Percentiles rank a stretch among this genome's conserved stretches.
These are phyloP conservation scores for Anser cygnoides DNA, from an alignment of 2,113 vertebrate genomes.

Conservation along the genomic window DNA sequence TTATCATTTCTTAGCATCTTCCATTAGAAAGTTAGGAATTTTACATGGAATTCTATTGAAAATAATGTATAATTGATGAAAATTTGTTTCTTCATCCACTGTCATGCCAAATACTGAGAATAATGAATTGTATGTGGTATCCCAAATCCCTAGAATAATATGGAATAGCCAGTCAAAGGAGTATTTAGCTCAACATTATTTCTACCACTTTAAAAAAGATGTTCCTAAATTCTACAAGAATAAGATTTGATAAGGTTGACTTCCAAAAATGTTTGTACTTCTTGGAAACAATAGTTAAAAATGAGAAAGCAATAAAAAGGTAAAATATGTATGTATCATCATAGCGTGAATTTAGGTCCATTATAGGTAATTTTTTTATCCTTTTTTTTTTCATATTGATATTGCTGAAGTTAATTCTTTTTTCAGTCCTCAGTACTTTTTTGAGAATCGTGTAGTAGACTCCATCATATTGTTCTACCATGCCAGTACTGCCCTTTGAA, in stretches of 20 bases:
- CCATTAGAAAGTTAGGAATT: conserved; percentile 30
- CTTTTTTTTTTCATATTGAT: neutral
- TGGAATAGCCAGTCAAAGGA: neutral
- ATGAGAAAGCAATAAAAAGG: neutral
- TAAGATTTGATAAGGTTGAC: neutral
- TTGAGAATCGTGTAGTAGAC: neutral
- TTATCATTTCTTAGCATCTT: conserved; percentile 39
- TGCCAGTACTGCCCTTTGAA: neutral
- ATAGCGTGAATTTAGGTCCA: neutral
- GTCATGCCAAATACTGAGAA: neutral
- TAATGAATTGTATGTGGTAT: neutral
- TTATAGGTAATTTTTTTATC: neutral
- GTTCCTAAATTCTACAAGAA: neutral
- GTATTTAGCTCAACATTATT: neutral
- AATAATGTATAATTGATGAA: conserved; percentile 9
- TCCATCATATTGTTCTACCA: too few relatives aligned
- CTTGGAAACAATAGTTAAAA: neutral
- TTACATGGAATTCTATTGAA: neutral
- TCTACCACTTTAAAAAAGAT: neutral
- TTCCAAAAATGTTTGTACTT: neutral
- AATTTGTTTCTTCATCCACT: conserved; percentile 28
- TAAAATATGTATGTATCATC: neutral
- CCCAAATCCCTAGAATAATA: neutral
- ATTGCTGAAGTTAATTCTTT: neutral
- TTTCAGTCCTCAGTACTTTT: neutral